phyloP scores from a whole-genome alignment of 2,797 vertebrate species.

The Todus mexicanus region DNA sequence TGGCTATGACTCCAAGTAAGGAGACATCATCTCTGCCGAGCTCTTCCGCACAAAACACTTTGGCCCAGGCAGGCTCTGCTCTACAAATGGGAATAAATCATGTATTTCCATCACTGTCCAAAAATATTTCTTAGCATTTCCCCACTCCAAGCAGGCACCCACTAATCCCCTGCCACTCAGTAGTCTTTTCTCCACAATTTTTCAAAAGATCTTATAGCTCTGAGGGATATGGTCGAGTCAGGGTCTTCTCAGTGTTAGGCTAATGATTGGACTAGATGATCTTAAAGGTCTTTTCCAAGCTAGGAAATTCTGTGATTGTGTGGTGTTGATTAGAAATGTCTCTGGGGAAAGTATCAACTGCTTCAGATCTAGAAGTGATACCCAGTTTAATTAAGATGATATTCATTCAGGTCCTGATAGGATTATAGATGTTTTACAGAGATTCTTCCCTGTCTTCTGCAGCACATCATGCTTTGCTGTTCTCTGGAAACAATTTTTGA shows the following conservation, averaged over 20 bases:
- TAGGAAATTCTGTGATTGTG: no score
- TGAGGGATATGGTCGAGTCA: no score
- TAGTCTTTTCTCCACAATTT: no score
- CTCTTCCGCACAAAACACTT: neutral
- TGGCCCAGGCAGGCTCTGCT: neutral
- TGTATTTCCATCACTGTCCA: neutral
- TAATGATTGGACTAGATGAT: no score
- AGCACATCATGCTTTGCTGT: neutral
- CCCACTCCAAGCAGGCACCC: neutral
- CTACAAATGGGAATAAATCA: neutral
- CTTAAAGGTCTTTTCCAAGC: no score
- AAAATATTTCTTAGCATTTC: neutral
- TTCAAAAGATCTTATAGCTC: no score
- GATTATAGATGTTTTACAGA: neutral
- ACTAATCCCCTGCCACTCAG: neutral
- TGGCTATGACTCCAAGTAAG: neutral
- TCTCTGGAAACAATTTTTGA: neutral
- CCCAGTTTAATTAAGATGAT: conserved; percentile 22
- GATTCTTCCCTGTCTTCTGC: neutral
- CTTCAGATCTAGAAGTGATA: neutral
- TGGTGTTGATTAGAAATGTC: conserved; percentile 9
- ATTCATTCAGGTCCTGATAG: neutral
- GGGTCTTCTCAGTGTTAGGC: no score
- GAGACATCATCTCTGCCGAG: conserved; percentile 16
- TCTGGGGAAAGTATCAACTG: neutral